Conservation (phyloP, 2,113 vertebrate species). For the Cephalopterus ornatus region DNA sequence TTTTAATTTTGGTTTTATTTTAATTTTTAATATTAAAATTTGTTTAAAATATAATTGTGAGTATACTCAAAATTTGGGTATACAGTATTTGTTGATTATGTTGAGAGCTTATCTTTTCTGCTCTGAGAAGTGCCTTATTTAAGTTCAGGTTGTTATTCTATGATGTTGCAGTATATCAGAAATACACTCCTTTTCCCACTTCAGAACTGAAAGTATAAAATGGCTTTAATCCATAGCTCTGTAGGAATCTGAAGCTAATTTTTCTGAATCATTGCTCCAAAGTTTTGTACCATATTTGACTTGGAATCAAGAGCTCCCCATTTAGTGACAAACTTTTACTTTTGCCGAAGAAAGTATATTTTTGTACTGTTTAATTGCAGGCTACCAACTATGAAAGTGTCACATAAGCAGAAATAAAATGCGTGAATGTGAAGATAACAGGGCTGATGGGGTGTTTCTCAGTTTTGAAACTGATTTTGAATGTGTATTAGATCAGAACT, state of each 20-base stretch:
- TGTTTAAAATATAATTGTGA: not conserved
- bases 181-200: not conserved
- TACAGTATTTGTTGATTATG: not conserved
- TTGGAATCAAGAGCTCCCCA: not conserved
- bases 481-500: conserved; percentile 22
- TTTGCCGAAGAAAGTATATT: not conserved
- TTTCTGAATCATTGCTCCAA: not conserved
- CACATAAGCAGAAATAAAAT: conserved; percentile 33
- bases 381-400: not conserved
- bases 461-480: conserved; percentile 59
- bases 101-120: not conserved
- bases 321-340: not conserved
- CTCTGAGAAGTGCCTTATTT: not conserved
- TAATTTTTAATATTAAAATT: not conserved
- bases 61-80: not conserved
- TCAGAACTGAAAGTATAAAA: not conserved
- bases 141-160: not conserved
- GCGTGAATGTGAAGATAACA: not conserved
- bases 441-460: conserved; percentile 8
- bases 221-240: not conserved
- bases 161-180: not conserved
- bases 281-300: not conserved
- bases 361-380: not conserved
- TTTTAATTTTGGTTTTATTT: not conserved
- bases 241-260: not conserved